phyloP scores from a whole-genome alignment of 2,797 vertebrate species.

The Hyperoplus lanceolatus region DNA sequence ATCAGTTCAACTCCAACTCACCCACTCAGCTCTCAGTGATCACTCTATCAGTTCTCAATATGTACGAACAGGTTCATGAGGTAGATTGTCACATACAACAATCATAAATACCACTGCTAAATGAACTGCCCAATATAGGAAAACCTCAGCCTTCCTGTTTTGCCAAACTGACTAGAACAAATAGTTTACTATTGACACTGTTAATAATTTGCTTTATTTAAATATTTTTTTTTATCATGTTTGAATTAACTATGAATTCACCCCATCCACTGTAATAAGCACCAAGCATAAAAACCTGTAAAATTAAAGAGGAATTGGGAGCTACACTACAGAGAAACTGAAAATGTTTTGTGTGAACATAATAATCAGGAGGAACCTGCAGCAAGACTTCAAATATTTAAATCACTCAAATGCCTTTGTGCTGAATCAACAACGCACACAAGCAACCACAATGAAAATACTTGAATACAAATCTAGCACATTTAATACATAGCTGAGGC shows the following conservation, averaged over 20 bases:
- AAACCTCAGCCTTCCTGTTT: neutral
- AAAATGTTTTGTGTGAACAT: neutral
- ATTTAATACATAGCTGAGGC: neutral
- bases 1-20: constrained; percentile 69
- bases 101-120: neutral
- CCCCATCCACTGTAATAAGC: neutral
- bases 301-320: neutral
- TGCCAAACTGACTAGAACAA: neutral
- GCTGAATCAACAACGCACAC: constrained; percentile 9
- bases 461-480: neutral
- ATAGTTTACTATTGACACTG: neutral
- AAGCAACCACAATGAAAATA: neutral
- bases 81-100: neutral
- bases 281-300: constrained; percentile 10
- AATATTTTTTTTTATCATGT: neutral
- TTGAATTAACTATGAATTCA: constrained; percentile 16
- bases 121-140: neutral
- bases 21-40: constrained; percentile 22
- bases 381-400: neutral
- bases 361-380: neutral
- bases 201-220: neutral
- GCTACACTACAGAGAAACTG: too few relatives aligned
- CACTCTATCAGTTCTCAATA: constrained; percentile 1
- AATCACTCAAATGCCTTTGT: constrained; percentile 13
- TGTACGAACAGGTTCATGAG: constrained; percentile 13